These are phyloP conservation scores for Martes flavigula DNA, from an alignment of 2,797 vertebrate species.

Conservation along the genomic window DNA sequence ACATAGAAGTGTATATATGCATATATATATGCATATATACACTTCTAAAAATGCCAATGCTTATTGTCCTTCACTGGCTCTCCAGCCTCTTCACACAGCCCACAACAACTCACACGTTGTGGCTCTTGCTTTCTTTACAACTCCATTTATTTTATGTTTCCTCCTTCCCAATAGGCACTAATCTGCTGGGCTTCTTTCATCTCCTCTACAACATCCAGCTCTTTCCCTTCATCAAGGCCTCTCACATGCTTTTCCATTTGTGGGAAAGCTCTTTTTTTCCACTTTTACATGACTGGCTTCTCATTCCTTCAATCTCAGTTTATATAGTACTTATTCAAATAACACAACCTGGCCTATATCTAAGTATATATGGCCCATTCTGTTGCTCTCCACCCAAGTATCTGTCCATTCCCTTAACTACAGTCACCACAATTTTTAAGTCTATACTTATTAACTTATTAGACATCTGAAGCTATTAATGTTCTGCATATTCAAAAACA, in stretches of 20 bases:
- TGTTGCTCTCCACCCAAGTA: not conserved
- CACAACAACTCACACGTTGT: not conserved
- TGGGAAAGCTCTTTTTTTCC: not conserved
- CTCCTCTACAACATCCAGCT: not conserved
- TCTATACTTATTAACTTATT: not conserved
- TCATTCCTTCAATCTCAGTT: not conserved
- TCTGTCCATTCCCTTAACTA: not conserved
- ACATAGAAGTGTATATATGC: too few relatives aligned
- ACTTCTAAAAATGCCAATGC: not conserved
- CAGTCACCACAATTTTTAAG: not conserved
- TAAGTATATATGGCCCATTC: not conserved
- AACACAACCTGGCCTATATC: not conserved
- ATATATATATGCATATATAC: not conserved
- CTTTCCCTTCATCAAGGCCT: not conserved
- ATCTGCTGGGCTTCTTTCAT: not conserved
- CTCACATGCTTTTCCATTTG: not conserved
- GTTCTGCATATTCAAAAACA: not conserved
- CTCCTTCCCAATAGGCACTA: not conserved
- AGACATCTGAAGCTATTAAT: not conserved
- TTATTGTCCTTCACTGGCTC: not conserved
- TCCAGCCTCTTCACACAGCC: not conserved
- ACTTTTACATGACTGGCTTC: not conserved
- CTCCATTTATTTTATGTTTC: not conserved
- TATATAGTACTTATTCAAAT: not conserved
- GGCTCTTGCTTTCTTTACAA: not conserved